These are phyloP conservation scores for Oeneis ivallda DNA, from an alignment of 2,888 invertebrate species.

Conservation along the genomic window DNA sequence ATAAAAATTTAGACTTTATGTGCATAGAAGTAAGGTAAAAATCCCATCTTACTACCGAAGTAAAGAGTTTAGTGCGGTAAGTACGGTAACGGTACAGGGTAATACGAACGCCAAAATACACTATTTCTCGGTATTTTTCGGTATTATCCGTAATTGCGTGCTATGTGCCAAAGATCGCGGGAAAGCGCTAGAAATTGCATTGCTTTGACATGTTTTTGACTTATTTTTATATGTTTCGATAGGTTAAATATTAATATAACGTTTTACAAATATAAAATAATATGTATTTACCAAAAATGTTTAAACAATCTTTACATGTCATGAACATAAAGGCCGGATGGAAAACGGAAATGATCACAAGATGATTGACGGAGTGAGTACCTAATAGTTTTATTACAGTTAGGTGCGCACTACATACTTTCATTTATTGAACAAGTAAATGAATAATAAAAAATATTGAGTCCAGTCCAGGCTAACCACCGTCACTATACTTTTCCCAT, in stretches of 20 bases:
- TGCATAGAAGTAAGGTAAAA: not conserved
- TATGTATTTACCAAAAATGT: conserved; percentile 60
- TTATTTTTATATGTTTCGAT: conserved; percentile 17
- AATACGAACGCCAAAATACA: conserved; percentile 44
- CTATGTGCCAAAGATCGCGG: conserved; percentile 35
- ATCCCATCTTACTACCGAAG: not conserved
- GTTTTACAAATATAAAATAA: conserved; percentile 54
- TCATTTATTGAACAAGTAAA: no score
- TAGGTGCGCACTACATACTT: no score
- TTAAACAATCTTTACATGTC: not conserved
- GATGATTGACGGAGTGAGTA: no score
- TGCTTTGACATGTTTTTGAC: conserved; percentile 26
- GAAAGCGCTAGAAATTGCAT: conserved; percentile 34
- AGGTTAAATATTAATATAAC: conserved; percentile 22
- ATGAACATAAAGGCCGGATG: no score
- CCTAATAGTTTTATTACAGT: no score
- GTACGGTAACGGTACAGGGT: conserved; percentile 43
- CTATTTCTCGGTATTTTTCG: conserved; percentile 42
- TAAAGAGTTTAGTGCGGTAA: conserved; percentile 21
- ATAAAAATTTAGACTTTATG: not conserved
- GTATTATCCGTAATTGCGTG: conserved; percentile 34
- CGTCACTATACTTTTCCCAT: conserved; percentile 47
- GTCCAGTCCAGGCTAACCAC: conserved; percentile 59
- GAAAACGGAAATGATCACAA: no score
- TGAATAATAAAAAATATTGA: no score